A percentile compares a stretch with the other conserved stretches of the same genome.
phyloP scores from a whole-genome alignment of 1,140 invertebrate genomes.

The Drosophila mayri region DNA sequence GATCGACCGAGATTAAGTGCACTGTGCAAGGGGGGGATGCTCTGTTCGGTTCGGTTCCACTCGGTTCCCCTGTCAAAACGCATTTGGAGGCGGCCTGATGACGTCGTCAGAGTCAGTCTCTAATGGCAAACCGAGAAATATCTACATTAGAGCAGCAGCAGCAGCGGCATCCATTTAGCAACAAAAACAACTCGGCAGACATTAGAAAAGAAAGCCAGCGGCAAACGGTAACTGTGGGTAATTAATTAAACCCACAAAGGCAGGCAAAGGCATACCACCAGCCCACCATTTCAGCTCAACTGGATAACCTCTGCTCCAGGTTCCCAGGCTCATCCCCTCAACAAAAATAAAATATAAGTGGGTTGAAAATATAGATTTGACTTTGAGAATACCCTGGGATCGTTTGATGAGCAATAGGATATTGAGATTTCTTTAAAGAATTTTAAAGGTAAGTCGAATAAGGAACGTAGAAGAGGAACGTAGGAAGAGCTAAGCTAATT shows the following conservation, averaged over 20 bases:
- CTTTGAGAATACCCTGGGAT: conserved; percentile 19
- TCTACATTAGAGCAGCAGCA: conserved; percentile 71
- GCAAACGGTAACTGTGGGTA: conserved; percentile 52
- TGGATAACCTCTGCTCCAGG: conserved; percentile 56
- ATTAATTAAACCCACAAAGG: conserved; percentile 74
- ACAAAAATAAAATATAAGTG: background rate
- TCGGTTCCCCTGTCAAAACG: conserved; percentile 41
- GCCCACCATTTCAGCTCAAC: conserved; percentile 18
- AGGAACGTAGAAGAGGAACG: too few species aligned
- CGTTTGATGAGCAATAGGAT: background rate
- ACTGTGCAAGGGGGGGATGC: conserved; percentile 20
- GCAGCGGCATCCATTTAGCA: conserved; percentile 1
- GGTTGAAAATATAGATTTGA: background rate
- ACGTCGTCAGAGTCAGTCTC: conserved; percentile 58
- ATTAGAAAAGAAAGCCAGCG: conserved; percentile 66
- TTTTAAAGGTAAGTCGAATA: too few species aligned
- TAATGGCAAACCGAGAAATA: conserved; percentile 65
- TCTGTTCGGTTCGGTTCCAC: background rate
- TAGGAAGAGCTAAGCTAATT: too few species aligned
- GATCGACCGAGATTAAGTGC: conserved; percentile 73
- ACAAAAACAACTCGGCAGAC: conserved; percentile 15
- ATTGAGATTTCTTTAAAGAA: background rate
- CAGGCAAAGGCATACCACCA: conserved; percentile 39
- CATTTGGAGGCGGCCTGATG: conserved; percentile 68
- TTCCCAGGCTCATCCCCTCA: conserved; percentile 57